Conservation (phyloP, 2,888 invertebrate genomes). For the Apomyelois bistriatella region DNA sequence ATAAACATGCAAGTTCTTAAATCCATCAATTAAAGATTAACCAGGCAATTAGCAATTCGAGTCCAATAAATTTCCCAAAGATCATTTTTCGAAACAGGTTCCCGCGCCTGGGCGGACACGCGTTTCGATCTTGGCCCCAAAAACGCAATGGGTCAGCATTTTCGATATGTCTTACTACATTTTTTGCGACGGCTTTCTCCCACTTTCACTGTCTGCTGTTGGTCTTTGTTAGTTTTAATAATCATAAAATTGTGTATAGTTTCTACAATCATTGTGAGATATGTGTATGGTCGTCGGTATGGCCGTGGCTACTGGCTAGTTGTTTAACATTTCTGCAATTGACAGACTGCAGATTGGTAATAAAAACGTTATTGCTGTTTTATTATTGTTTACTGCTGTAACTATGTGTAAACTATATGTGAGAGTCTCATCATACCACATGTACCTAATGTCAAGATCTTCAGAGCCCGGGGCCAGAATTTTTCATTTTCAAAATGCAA, state of each 20-base stretch:
- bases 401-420: neutral
- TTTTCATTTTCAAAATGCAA: no score
- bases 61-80: no score
- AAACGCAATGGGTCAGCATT: conserved; percentile 31
- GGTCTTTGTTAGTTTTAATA: conserved; percentile 11
- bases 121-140: conserved; percentile 16
- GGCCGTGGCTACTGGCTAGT: neutral
- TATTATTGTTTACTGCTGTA: neutral
- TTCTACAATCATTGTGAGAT: neutral
- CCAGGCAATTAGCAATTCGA: no score
- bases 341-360: neutral
- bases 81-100: conserved; percentile 4
- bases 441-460: no score
- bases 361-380: neutral
- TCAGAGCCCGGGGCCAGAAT: no score
- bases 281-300: neutral
- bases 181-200: conserved; percentile 51
- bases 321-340: neutral
- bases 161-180: conserved; percentile 20
- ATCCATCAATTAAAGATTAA: no score
- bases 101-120: neutral
- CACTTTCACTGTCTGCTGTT: conserved; percentile 41
- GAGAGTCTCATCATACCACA: no score
- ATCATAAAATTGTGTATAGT: conserved; percentile 4
- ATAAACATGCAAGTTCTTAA: no score